phyloP scores from a whole-genome alignment of 2,797 vertebrate species.

The Chromobotia macracanthus region DNA sequence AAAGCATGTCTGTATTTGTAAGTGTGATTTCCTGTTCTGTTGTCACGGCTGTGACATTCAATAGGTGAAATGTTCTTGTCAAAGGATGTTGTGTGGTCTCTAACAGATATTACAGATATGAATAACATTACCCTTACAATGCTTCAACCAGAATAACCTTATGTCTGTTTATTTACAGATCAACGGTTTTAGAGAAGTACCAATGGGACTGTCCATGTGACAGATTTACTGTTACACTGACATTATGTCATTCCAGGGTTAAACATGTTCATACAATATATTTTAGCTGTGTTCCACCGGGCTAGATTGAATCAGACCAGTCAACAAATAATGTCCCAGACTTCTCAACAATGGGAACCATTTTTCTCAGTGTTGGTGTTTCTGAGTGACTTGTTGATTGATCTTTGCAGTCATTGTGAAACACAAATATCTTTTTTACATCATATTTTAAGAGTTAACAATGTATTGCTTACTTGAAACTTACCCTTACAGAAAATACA shows the following conservation, averaged over 20 bases:
- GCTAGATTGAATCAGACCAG: conserved; percentile 2
- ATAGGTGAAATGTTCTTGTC: background rate
- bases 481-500: too few relatives aligned
- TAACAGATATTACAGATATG: background rate
- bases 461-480: too few relatives aligned
- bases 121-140: too few relatives aligned
- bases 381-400: conserved; percentile 42
- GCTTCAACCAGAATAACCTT: background rate
- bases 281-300: conserved; percentile 16
- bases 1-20: background rate
- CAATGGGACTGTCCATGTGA: conserved; percentile 4
- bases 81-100: background rate
- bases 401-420: conserved; percentile 34
- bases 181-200: background rate
- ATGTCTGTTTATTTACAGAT: conserved; percentile 1
- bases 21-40: conserved; percentile 3
- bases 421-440: conserved; percentile 2
- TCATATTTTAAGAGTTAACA: background rate
- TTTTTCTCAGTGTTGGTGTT: conserved; percentile 27
- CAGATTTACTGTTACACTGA: conserved; percentile 48
- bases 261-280: conserved; percentile 7
- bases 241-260: conserved; percentile 19
- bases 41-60: background rate
- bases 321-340: conserved; percentile 43
- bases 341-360: conserved; percentile 35